Conservation (phyloP, 2,888 invertebrate genomes). For the Archaeoteleia sp. region DNA sequence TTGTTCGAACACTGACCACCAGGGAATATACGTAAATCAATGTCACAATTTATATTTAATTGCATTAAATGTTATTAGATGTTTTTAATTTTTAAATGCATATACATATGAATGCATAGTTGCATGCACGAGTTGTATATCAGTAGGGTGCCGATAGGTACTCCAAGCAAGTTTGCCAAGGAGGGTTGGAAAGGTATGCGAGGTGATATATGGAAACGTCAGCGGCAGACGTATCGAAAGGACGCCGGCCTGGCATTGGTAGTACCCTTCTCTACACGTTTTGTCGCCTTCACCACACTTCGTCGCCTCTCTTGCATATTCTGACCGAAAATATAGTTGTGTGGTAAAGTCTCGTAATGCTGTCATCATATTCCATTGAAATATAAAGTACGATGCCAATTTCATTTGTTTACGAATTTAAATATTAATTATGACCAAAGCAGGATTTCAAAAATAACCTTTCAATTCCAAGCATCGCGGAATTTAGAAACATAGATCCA, state of each 20-base stretch:
- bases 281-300: slow-evolving; percentile 66
- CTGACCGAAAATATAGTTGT: slow-evolving; percentile 29
- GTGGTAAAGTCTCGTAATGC: slow-evolving; percentile 6
- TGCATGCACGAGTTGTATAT: slow-evolving; percentile 52
- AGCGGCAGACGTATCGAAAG: slow-evolving; percentile 72
- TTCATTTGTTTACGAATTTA: too few species aligned
- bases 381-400: too few species aligned
- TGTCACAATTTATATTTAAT: too few species aligned
- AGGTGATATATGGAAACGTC: slow-evolving; percentile 73
- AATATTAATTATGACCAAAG: too few species aligned
- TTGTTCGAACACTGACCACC: too few species aligned
- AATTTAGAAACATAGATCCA: too few species aligned
- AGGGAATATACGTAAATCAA: too few species aligned
- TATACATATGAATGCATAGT: slow-evolving; percentile 14
- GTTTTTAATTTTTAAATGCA: slow-evolving; percentile 10
- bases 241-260: slow-evolving; percentile 54
- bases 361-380: background rate
- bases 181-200: slow-evolving; percentile 54
- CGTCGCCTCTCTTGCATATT: slow-evolving; percentile 57
- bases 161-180: slow-evolving; percentile 66
- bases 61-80: too few species aligned
- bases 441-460: too few species aligned
- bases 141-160: slow-evolving; percentile 67
- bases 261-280: slow-evolving; percentile 59
- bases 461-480: too few species aligned